These are phyloP conservation scores for Neuroterus valhalla DNA, from an alignment of 1,140 invertebrate genomes.

Conservation along the genomic window DNA sequence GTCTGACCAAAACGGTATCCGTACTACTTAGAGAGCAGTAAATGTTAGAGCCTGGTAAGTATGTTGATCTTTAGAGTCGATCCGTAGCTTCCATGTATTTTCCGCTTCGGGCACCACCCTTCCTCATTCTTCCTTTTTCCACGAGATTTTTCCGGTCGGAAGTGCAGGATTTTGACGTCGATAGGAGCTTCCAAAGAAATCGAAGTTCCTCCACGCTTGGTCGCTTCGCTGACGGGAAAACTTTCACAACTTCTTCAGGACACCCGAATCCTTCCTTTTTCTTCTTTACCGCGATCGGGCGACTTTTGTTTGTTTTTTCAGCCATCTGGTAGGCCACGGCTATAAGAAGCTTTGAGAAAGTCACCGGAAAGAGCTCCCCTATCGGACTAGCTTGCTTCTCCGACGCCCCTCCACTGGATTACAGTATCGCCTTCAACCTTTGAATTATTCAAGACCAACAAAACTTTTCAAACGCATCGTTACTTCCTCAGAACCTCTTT, in stretches of 20 bases:
- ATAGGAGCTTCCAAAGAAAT: conserved; percentile 39
- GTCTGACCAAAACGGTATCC: background rate
- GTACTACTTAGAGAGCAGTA: background rate
- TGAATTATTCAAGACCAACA: conserved; percentile 72
- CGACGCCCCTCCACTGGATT: conserved; percentile 59
- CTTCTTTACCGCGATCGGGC: conserved; percentile 40
- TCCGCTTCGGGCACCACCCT: conserved; percentile 2
- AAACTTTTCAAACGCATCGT: conserved; percentile 63
- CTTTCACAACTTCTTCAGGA: conserved; percentile 42
- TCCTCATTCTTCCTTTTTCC: background rate
- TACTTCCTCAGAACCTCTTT: conserved; percentile 1
- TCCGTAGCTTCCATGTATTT: background rate
- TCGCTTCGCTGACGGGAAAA: conserved; percentile 47
- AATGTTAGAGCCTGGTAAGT: background rate
- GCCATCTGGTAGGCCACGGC: conserved; percentile 45
- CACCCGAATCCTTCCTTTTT: conserved; percentile 35
- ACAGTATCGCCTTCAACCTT: conserved; percentile 70
- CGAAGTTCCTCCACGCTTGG: conserved; percentile 34
- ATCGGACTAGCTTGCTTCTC: conserved; percentile 52
- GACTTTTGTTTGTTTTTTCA: conserved; percentile 54
- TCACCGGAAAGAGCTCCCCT: conserved; percentile 57
- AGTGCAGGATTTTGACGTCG: conserved; percentile 38
- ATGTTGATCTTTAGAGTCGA: conserved; percentile 11
- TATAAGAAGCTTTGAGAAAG: conserved; percentile 59
- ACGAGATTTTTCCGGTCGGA: conserved; percentile 30